Conservation (phyloP, 2,797 vertebrate species). For the Anniella stebbinsi region DNA sequence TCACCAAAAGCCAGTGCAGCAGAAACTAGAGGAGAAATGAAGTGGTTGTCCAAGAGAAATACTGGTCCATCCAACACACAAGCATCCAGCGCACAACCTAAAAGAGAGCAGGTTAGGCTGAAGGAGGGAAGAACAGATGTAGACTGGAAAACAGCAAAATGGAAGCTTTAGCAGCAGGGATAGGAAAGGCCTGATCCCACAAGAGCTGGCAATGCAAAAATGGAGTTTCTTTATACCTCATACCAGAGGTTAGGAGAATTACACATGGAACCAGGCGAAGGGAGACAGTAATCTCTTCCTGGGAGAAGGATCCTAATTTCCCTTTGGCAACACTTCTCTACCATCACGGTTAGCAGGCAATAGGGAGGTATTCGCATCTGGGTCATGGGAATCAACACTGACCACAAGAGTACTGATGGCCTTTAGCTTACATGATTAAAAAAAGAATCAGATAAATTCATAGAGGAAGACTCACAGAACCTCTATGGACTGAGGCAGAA, state of each 20-base stretch:
- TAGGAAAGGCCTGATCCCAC: neutral
- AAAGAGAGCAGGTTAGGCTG: neutral
- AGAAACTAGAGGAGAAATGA: neutral
- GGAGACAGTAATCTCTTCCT: too few relatives aligned
- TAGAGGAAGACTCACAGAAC: neutral
- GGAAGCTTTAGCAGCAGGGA: neutral
- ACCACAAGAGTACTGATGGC: neutral
- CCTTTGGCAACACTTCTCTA: too few relatives aligned
- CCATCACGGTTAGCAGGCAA: too few relatives aligned
- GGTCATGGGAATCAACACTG: neutral
- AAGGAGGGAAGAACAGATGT: neutral
- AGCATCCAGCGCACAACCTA: neutral
- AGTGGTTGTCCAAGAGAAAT: neutral
- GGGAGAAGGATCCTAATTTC: too few relatives aligned
- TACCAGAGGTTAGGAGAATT: neutral
- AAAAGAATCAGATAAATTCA: neutral
- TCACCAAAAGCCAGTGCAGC: neutral
- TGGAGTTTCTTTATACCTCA: neutral
- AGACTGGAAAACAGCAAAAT: neutral
- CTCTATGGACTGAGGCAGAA: neutral
- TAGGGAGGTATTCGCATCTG: neutral
- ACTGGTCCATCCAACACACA: too few relatives aligned
- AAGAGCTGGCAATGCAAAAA: neutral
- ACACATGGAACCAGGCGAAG: too few relatives aligned
- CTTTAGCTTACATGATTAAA: too few relatives aligned